phyloP scores from a whole-genome alignment of 2,113 vertebrate species.

The Lasiurus borealis region DNA sequence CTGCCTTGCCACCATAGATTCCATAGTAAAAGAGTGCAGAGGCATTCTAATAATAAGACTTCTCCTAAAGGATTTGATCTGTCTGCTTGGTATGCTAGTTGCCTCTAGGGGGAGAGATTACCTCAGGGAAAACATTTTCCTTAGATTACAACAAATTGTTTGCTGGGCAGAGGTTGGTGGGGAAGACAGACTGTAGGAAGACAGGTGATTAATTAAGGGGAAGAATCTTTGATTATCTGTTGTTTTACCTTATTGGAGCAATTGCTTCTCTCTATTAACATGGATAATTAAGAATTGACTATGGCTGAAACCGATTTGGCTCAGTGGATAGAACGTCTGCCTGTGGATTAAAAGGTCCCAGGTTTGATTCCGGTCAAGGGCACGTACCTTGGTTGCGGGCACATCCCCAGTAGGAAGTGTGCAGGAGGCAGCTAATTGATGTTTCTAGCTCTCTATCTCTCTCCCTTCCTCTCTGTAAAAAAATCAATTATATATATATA shows the following conservation, averaged over 20 bases:
- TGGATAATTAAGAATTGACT: constrained; percentile 59
- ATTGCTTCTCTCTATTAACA: constrained; percentile 40
- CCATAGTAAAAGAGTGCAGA: neutral
- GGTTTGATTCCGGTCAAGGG: too few relatives aligned
- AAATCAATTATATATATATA: too few relatives aligned
- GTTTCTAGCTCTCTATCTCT: too few relatives aligned
- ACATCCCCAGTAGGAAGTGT: too few relatives aligned
- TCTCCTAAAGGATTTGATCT: constrained; percentile 10
- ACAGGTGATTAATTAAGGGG: constrained; percentile 47
- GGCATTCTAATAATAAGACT: neutral
- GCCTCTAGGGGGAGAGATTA: constrained; percentile 83
- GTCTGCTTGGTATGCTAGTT: constrained; percentile 47
- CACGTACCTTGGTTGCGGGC: too few relatives aligned
- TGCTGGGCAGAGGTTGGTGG: neutral
- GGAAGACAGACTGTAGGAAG: neutral
- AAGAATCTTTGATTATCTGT: constrained; percentile 45
- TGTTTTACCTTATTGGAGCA: constrained; percentile 61
- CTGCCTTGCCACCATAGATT: neutral
- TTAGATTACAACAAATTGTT: constrained; percentile 55
- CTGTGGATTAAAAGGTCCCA: too few relatives aligned
- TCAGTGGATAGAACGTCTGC: too few relatives aligned
- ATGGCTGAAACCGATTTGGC: too few relatives aligned
- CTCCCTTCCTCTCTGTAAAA: too few relatives aligned
- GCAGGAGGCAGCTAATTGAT: too few relatives aligned
- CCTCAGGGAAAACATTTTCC: constrained; percentile 63